Evolutionary conservation across 2,113 vertebrate species (phyloP).

Genomic region (Turnix velox): DNA sequence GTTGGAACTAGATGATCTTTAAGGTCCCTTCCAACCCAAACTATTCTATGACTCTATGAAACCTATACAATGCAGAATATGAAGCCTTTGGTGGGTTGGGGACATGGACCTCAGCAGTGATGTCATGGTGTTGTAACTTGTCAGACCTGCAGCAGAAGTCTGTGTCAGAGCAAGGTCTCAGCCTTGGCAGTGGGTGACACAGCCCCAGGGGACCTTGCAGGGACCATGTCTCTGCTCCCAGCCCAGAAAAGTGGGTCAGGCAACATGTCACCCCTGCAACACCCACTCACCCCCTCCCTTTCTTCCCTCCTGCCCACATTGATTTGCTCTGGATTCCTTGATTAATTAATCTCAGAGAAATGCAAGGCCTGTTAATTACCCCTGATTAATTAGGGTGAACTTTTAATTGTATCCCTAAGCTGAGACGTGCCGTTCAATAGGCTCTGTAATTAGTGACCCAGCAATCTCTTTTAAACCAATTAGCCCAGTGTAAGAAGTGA

Average conservation of each 20-base stretch:
- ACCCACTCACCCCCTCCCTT: neutral
- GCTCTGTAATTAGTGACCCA: constrained; percentile 71
- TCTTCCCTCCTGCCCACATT: constrained; percentile 1
- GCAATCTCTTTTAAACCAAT: constrained; percentile 76
- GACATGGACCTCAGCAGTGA: fast-evolving
- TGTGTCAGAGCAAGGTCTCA: fast-evolving
- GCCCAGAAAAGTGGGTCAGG: neutral
- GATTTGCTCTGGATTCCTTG: constrained; percentile 69
- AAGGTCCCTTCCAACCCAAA: too few relatives aligned
- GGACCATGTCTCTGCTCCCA: neutral
- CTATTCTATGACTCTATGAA: too few relatives aligned
- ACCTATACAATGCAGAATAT: fast-evolving
- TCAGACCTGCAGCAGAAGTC: fast-evolving
- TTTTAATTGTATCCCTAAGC: constrained; percentile 79
- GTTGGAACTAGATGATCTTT: too few relatives aligned
- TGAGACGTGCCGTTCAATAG: constrained; percentile 70
- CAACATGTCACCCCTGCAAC: fast-evolving
- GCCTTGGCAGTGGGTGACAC: fast-evolving
- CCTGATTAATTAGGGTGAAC: constrained; percentile 81
- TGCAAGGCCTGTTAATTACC: constrained; percentile 78
- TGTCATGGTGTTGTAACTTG: fast-evolving
- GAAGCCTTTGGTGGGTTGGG: neutral
- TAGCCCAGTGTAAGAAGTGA: constrained; percentile 53
- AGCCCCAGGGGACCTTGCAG: fast-evolving
- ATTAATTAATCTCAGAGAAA: constrained; percentile 75